A percentile compares a stretch with the other conserved stretches of the same genome.
Evolutionary conservation across 1,140 invertebrate species (phyloP).

Genomic region (Calephelis virginiensis): DNA sequence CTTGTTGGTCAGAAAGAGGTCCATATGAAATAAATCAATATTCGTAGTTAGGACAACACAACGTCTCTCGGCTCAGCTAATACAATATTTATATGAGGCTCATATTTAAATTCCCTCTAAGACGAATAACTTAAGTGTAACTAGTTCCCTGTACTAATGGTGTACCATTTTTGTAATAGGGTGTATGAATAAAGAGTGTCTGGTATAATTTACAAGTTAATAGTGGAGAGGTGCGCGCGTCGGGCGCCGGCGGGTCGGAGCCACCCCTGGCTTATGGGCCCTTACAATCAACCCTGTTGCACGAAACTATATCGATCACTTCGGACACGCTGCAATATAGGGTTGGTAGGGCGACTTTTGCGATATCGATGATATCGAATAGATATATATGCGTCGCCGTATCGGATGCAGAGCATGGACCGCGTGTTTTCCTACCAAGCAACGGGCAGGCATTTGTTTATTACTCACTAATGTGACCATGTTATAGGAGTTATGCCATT

Average conservation of each 20-base stretch:
- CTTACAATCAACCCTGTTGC: conserved; percentile 29
- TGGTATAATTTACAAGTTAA: conserved; percentile 48
- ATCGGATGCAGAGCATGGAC: too few species aligned
- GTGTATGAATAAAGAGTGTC: conserved; percentile 32
- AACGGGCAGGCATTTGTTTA: too few species aligned
- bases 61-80: too few species aligned
- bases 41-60: too few species aligned
- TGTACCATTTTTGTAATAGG: conserved; percentile 17
- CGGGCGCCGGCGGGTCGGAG: conserved; percentile 39
- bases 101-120: too few species aligned
- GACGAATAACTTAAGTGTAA: too few species aligned
- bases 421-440: too few species aligned
- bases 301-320: conserved; percentile 57
- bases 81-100: too few species aligned
- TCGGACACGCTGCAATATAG: conserved; percentile 45
- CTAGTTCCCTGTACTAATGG: background rate
- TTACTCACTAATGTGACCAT: too few species aligned
- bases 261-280: conserved; percentile 20
- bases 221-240: conserved; percentile 45
- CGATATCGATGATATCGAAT: background rate
- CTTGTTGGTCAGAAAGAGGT: too few species aligned
- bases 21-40: too few species aligned
- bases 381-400: background rate
- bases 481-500: too few species aligned
- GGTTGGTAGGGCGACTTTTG: background rate